Evolutionary conservation across 2,113 vertebrate species (phyloP).

Genomic region (Lonchura striata): DNA sequence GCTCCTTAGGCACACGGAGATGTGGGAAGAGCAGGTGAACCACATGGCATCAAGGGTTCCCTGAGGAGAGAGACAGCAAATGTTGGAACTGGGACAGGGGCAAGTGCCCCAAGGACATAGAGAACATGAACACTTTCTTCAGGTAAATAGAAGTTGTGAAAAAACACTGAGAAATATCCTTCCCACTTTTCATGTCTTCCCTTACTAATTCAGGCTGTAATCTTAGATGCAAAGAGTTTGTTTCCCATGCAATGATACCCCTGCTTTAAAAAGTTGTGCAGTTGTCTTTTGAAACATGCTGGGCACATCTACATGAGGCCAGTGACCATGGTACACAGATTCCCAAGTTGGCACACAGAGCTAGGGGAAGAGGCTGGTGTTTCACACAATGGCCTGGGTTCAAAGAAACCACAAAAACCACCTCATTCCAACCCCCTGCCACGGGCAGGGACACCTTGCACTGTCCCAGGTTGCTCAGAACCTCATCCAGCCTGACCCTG

Average conservation of each 20-base stretch:
- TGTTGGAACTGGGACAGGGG: not conserved
- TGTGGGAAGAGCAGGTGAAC: not conserved
- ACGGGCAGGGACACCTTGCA: not conserved
- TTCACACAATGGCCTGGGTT: not conserved
- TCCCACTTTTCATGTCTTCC: not conserved
- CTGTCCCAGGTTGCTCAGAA: not conserved
- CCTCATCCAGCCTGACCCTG: no score
- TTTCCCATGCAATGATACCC: fast-evolving
- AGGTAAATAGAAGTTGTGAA: not conserved
- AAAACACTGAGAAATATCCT: not conserved
- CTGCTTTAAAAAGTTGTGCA: not conserved
- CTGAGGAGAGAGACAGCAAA: not conserved
- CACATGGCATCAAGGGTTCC: not conserved
- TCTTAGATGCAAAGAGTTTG: not conserved
- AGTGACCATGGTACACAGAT: fast-evolving
- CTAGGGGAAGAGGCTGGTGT: not conserved
- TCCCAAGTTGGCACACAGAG: not conserved
- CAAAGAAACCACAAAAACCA: not conserved
- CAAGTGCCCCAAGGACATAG: not conserved
- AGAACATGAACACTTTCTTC: not conserved
- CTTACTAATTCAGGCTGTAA: not conserved
- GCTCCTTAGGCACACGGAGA: not conserved
- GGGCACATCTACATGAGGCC: not conserved
- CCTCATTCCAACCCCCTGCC: fast-evolving
- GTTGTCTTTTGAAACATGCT: fast-evolving